phyloP scores from a whole-genome alignment of 2,797 vertebrate species.

The Myotis findleyi region DNA sequence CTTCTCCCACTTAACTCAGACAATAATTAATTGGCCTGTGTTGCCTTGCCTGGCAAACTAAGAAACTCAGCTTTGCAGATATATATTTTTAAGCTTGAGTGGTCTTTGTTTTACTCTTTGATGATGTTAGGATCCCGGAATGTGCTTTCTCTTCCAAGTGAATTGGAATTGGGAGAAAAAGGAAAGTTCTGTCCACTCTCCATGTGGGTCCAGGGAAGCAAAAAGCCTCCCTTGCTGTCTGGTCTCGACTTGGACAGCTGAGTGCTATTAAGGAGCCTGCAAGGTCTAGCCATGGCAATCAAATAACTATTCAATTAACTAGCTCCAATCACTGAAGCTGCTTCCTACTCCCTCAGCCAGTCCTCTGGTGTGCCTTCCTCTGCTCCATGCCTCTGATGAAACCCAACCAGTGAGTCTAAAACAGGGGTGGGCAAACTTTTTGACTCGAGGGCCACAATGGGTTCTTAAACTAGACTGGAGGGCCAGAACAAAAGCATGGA shows the following conservation, averaged over 20 bases:
- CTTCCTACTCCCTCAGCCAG: background rate
- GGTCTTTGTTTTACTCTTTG: conserved; percentile 44
- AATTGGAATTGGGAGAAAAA: background rate
- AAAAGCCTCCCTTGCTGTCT: conserved; percentile 31
- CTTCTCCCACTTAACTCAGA: background rate
- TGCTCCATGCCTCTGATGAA: background rate
- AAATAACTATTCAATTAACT: conserved; percentile 55
- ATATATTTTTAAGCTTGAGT: background rate
- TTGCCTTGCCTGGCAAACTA: background rate
- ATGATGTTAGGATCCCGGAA: conserved; percentile 42
- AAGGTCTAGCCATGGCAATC: background rate
- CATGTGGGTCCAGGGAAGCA: background rate
- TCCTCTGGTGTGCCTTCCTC: background rate
- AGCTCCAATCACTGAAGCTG: background rate
- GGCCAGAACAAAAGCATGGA: no score
- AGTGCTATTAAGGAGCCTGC: background rate
- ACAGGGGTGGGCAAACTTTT: no score
- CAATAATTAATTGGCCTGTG: background rate
- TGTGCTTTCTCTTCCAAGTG: conserved; percentile 5
- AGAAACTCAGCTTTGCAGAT: background rate
- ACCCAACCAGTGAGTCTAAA: no score
- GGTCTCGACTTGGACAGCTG: background rate
- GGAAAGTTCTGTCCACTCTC: background rate
- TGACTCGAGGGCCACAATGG: no score
- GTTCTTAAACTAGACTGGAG: no score